Evolutionary conservation across 2,113 vertebrate genomes (phyloP).

Genomic region (Passer domesticus): DNA sequence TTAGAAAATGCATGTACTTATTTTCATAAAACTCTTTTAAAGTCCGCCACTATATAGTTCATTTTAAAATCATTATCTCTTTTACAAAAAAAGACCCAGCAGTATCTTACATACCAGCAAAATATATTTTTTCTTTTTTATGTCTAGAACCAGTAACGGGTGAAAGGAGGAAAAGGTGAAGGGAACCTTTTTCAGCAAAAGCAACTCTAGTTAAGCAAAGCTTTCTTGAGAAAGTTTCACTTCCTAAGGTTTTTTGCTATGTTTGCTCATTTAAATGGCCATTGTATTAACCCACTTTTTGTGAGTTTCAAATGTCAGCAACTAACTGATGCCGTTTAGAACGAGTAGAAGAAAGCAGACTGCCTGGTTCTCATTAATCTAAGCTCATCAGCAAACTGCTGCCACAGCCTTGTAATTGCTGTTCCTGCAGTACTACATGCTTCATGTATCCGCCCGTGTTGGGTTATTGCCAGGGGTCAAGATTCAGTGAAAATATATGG

Average conservation of each 20-base stretch:
- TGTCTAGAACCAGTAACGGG: neutral
- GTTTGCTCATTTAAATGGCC: conserved; percentile 53
- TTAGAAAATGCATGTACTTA: neutral
- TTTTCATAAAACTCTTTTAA: conserved; percentile 2
- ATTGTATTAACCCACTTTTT: conserved; percentile 39
- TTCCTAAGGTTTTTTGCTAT: conserved; percentile 51
- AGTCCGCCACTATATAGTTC: neutral
- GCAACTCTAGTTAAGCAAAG: neutral
- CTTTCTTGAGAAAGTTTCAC: conserved; percentile 67
- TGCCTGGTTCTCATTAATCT: neutral
- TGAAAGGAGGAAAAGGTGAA: conserved; percentile 1
- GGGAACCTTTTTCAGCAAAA: neutral
- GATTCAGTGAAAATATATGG: neutral
- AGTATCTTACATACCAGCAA: neutral
- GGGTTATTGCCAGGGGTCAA: neutral
- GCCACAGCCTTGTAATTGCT: neutral
- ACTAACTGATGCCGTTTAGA: neutral
- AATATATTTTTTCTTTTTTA: neutral
- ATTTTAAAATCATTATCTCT: neutral
- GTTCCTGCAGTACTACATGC: neutral
- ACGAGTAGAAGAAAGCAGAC: neutral
- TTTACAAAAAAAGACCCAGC: neutral
- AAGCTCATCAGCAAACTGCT: neutral
- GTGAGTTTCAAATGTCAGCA: conserved; percentile 32
- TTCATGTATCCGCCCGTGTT: neutral